These are phyloP conservation scores for Anas platyrhynchos DNA, from an alignment of 2,113 vertebrate species.

Conservation along the genomic window DNA sequence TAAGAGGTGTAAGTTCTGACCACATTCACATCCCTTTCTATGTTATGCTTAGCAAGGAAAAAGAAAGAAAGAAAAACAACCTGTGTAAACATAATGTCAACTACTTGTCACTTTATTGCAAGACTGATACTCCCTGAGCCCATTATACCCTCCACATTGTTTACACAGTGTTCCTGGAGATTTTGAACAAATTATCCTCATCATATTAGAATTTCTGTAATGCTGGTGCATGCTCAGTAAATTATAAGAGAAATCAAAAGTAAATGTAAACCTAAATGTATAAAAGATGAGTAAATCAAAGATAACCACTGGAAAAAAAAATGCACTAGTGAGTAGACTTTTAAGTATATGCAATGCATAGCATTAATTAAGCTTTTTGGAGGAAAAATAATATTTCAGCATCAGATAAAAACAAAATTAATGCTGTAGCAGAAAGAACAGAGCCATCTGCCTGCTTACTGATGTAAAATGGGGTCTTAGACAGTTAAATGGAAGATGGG, in stretches of 20 bases:
- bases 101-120: neutral
- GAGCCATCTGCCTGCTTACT: neutral
- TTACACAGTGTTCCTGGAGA: neutral
- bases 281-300: neutral
- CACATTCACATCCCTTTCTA: neutral
- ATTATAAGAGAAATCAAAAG: neutral
- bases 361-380: neutral
- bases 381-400: neutral
- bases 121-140: neutral
- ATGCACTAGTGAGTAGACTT: neutral
- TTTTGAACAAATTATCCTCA: neutral
- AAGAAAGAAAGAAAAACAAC: neutral
- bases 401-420: neutral
- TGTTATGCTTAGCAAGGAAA: neutral
- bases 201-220: neutral
- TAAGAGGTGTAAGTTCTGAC: neutral
- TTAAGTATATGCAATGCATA: neutral
- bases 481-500: neutral
- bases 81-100: neutral
- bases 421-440: neutral
- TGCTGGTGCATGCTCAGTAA: neutral
- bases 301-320: neutral
- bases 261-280: neutral
- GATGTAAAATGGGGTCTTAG: neutral
- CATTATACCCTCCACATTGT: neutral